A percentile compares a stretch with the other conserved stretches of the same genome.
Evolutionary conservation across 1,140 invertebrate species (phyloP).

Genomic region (Cydia fagiglandana): DNA sequence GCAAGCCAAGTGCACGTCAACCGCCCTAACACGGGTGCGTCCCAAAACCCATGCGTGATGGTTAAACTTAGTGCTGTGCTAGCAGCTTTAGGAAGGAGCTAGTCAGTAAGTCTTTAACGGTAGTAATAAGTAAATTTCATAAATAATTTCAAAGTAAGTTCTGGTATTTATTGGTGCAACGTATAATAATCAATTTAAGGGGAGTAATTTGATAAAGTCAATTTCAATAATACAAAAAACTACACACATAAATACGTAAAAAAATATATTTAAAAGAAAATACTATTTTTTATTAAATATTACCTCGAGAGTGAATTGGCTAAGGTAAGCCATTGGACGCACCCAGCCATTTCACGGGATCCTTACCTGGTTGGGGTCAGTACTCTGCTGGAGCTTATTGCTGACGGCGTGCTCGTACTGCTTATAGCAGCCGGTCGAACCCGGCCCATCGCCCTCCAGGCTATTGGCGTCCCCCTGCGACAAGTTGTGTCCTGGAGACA

Average conservation of each 20-base stretch:
- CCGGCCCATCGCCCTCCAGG: constrained; percentile 88
- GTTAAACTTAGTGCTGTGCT: constrained; percentile 1
- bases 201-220: background rate
- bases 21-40: constrained; percentile 36
- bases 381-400: constrained; percentile 83
- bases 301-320: background rate
- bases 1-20: constrained; percentile 39
- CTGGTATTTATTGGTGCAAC: background rate
- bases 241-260: background rate
- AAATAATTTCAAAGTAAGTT: no score
- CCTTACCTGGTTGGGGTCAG: constrained; percentile 81
- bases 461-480: constrained; percentile 93
- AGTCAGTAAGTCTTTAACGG: background rate
- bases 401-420: constrained; percentile 89
- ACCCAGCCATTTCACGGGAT: constrained; percentile 42
- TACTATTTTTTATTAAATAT: background rate
- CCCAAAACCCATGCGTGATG: constrained; percentile 28
- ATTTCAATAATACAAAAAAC: background rate
- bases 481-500: constrained; percentile 91
- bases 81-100: background rate
- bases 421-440: constrained; percentile 89
- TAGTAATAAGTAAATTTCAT: background rate
- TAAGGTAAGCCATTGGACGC: constrained; percentile 36
- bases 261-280: background rate
- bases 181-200: background rate